Conservation (phyloP, 2,113 vertebrate species). For the Synchiropus splendidus region DNA sequence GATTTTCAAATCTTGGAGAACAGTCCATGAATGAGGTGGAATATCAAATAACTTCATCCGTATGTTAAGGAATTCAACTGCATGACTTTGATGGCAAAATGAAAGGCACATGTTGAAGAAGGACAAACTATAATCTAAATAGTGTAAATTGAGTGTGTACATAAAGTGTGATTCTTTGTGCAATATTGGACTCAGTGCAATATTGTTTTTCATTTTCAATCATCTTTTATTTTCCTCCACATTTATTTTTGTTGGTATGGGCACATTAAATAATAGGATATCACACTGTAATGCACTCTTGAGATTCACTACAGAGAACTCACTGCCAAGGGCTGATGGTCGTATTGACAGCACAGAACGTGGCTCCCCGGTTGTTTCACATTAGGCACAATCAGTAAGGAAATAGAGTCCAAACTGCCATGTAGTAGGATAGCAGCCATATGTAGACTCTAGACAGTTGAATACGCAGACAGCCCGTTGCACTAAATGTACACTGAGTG, state of each 20-base stretch:
- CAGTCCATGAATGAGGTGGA: no score
- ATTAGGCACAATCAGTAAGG: constrained; percentile 11
- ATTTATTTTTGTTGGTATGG: no score
- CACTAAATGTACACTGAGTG: constrained; percentile 42
- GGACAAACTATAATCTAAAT: constrained; percentile 9
- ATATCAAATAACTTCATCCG: no score
- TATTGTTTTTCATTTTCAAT: constrained; percentile 16
- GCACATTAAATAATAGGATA: no score
- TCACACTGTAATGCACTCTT: not conserved
- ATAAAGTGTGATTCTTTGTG: constrained; percentile 33
- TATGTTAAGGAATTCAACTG: no score
- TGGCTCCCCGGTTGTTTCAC: no score
- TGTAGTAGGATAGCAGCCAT: constrained; percentile 75
- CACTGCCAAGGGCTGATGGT: constrained; percentile 47
- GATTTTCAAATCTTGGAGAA: no score
- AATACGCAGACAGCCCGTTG: constrained; percentile 35
- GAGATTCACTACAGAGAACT: constrained; percentile 21
- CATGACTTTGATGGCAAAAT: no score
- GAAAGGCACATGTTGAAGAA: no score
- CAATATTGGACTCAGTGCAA: constrained; percentile 44
- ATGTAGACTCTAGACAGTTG: constrained; percentile 39
- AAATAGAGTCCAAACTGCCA: constrained; percentile 56
- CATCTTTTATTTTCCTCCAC: not conserved
- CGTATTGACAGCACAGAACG: constrained; percentile 21
- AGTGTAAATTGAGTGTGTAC: constrained; percentile 39